Evolutionary conservation across 1,140 invertebrate species (phyloP).

Genomic region (Papilio polyxenes): DNA sequence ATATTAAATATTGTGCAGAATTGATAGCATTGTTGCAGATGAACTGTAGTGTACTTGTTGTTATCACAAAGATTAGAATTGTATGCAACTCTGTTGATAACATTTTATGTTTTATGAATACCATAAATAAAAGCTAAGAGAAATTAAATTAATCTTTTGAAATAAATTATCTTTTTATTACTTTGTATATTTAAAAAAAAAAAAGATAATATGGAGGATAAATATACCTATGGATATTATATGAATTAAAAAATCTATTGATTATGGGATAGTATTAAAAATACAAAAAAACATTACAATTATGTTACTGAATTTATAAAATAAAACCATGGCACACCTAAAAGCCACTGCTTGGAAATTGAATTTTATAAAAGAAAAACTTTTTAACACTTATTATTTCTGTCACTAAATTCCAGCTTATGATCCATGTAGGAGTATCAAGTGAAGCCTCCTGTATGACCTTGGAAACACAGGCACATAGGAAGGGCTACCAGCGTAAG

Average conservation of each 20-base stretch:
- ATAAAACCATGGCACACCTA: too few relatives aligned
- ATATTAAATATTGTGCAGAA: background rate
- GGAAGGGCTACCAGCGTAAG: constrained; percentile 79
- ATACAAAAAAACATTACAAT: background rate
- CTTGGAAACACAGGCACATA: constrained; percentile 82
- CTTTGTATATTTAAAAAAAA: too few relatives aligned
- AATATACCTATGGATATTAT: too few relatives aligned
- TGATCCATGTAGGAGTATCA: constrained; percentile 86
- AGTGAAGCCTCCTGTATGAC: constrained; percentile 77
- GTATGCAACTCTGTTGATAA: background rate
- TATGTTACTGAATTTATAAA: too few relatives aligned
- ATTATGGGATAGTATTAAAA: too few relatives aligned
- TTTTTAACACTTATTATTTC: background rate
- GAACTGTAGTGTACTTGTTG: background rate
- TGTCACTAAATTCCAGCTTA: constrained; percentile 76
- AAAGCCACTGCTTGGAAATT: too few relatives aligned
- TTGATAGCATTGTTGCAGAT: constrained; percentile 15
- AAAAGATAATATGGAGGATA: too few relatives aligned
- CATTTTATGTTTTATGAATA: background rate
- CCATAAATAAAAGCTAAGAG: too few relatives aligned
- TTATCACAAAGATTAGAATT: background rate
- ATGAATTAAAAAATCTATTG: too few relatives aligned
- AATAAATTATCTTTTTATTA: too few relatives aligned
- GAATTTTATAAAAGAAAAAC: too few relatives aligned
- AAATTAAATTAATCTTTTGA: too few relatives aligned